Percentiles rank a stretch among this genome's conserved stretches.
These are phyloP conservation scores for Chrysocyon brachyurus DNA, from an alignment of 2,797 vertebrate genomes.

Conservation along the genomic window DNA sequence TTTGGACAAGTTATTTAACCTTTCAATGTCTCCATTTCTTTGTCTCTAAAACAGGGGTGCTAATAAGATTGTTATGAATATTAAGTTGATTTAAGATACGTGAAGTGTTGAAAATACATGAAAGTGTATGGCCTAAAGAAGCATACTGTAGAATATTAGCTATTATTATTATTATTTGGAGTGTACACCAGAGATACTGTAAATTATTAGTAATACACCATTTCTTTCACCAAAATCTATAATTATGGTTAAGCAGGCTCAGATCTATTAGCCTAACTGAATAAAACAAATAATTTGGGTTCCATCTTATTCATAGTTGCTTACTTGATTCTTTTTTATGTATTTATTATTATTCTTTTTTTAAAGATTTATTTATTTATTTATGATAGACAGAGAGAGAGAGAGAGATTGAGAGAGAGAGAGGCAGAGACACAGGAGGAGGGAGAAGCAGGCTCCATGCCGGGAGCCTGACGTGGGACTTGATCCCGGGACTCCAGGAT, in stretches of 20 bases:
- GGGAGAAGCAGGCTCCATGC: no score
- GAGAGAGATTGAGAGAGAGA: no score
- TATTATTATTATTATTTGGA: constrained; percentile 29
- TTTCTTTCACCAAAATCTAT: constrained; percentile 23
- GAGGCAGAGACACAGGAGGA: no score
- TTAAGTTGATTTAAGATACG: not conserved
- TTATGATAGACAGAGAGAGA: no score
- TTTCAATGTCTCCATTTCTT: constrained; percentile 39
- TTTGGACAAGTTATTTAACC: constrained; percentile 11
- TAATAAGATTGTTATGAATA: not conserved
- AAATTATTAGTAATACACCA: not conserved
- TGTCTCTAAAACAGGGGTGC: not conserved
- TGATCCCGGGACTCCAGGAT: no score
- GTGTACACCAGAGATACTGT: not conserved
- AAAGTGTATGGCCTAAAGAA: not conserved
- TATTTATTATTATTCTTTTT: no score
- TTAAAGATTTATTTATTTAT: no score
- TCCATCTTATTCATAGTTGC: constrained; percentile 9
- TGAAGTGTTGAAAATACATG: not conserved
- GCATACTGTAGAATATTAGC: not conserved
- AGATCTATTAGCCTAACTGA: not conserved
- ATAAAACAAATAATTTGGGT: constrained; percentile 10
- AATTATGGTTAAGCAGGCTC: not conserved
- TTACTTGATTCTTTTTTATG: not conserved
- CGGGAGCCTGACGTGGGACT: no score